These are phyloP conservation scores for Argyrosomus japonicus DNA, from an alignment of 2,113 vertebrate species.

Conservation along the genomic window DNA sequence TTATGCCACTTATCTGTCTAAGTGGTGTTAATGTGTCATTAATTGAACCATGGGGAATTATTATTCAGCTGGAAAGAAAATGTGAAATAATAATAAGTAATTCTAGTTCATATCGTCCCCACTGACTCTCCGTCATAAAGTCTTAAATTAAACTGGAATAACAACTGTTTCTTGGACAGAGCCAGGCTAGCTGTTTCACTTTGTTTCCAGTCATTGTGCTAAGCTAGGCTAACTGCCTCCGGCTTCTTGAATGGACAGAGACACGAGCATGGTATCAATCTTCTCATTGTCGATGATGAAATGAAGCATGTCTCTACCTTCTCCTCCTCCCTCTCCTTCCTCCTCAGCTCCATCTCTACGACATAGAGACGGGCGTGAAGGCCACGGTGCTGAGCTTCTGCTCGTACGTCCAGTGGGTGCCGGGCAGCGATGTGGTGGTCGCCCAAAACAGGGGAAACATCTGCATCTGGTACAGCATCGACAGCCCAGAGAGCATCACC, in stretches of 20 bases:
- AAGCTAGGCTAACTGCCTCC: not conserved
- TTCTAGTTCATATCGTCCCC: too few relatives aligned
- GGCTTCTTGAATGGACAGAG: not conserved
- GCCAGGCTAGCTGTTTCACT: not conserved
- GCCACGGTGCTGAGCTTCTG: constrained; percentile 92
- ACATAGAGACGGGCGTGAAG: constrained; percentile 87
- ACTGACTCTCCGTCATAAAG: too few relatives aligned
- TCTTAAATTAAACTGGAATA: too few relatives aligned
- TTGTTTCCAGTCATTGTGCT: not conserved
- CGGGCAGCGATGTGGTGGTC: constrained; percentile 94
- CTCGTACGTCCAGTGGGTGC: constrained; percentile 97
- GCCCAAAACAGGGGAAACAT: constrained; percentile 92
- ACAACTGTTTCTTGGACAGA: too few relatives aligned
- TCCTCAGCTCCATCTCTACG: constrained; percentile 91
- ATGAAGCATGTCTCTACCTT: too few relatives aligned
- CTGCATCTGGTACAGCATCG: constrained; percentile 97
- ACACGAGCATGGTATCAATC: not conserved
- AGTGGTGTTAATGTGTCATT: not conserved
- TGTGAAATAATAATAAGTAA: not conserved
- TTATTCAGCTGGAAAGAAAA: not conserved
- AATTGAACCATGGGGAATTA: not conserved
- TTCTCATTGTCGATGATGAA: not conserved
- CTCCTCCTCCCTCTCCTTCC: not conserved
- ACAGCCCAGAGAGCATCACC: constrained; percentile 93
- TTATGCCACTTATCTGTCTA: not conserved